Evolutionary conservation across 2,797 vertebrate genomes (phyloP).

Genomic region (Macropodus opercularis): DNA sequence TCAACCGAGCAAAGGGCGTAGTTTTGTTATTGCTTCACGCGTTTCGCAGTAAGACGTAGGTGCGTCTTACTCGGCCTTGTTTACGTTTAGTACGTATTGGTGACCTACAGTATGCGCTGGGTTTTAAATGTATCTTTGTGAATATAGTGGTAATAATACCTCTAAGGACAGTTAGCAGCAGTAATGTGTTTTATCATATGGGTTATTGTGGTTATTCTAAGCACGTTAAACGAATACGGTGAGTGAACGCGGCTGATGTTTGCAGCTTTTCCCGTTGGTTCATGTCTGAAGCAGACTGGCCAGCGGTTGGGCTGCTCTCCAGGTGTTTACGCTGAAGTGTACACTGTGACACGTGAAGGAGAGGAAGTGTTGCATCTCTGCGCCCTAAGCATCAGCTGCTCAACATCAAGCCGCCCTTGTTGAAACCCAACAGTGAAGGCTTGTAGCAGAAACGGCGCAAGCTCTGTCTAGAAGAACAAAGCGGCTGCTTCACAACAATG

Average conservation of each 20-base stretch:
- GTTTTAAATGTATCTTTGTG: too few relatives aligned
- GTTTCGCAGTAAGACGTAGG: conserved; percentile 19
- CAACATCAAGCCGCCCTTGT: conserved; percentile 38
- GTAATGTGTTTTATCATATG: too few relatives aligned
- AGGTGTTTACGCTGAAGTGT: background rate
- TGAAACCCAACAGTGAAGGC: conserved; percentile 10
- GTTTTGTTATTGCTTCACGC: conserved; percentile 10
- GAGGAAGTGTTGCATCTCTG: conserved; percentile 43
- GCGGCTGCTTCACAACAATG: conserved; percentile 8
- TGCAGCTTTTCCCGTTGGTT: background rate
- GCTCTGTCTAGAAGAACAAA: conserved; percentile 8
- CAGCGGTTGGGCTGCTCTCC: background rate
- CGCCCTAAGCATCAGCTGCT: too few relatives aligned
- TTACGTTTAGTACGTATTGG: too few relatives aligned
- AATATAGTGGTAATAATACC: too few relatives aligned
- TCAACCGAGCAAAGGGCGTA: background rate
- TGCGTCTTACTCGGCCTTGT: too few relatives aligned
- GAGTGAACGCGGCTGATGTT: background rate
- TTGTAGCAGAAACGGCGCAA: conserved; percentile 10
- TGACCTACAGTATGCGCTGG: too few relatives aligned
- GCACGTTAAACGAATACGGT: too few relatives aligned
- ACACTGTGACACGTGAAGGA: conserved; percentile 12
- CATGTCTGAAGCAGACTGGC: background rate
- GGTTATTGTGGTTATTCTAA: too few relatives aligned
- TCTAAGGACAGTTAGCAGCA: too few relatives aligned